phyloP scores from a whole-genome alignment of 2,113 vertebrate species.

The Brienomyrus longianalis region DNA sequence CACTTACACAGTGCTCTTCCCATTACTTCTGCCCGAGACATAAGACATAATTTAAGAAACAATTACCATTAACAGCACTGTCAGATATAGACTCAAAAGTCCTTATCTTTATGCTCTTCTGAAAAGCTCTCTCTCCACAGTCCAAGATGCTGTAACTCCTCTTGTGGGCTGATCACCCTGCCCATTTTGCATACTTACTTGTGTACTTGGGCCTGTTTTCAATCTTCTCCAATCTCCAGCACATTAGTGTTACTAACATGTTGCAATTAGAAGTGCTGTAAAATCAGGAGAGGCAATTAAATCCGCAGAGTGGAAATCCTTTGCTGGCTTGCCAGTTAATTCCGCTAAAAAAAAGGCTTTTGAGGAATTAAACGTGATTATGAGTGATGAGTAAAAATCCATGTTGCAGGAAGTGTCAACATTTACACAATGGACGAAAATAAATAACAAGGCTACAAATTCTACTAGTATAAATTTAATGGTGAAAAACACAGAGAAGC shows the following conservation, averaged over 20 bases:
- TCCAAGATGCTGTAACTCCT: not conserved
- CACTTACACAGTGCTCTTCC: not conserved
- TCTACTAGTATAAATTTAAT: not conserved
- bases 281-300: conserved; percentile 20
- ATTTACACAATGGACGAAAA: not conserved
- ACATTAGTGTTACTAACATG: conserved; percentile 14
- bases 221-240: conserved; percentile 11
- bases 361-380: conserved; percentile 1
- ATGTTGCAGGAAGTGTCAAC: not conserved
- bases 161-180: not conserved
- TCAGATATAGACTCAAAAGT: not conserved
- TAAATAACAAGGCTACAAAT: not conserved
- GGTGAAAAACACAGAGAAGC: not conserved
- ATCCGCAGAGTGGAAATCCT: conserved; percentile 1
- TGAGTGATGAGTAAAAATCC: not conserved
- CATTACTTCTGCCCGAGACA: not conserved
- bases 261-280: conserved; percentile 1
- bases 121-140: not conserved
- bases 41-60: not conserved
- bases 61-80: not conserved
- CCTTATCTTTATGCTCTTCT: not conserved
- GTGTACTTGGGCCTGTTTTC: not conserved
- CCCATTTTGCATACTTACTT: not conserved
- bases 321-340: conserved; percentile 12
- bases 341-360: not conserved